phyloP scores from a whole-genome alignment of 2,797 vertebrate genomes.

The Setipinna tenuifilis region DNA sequence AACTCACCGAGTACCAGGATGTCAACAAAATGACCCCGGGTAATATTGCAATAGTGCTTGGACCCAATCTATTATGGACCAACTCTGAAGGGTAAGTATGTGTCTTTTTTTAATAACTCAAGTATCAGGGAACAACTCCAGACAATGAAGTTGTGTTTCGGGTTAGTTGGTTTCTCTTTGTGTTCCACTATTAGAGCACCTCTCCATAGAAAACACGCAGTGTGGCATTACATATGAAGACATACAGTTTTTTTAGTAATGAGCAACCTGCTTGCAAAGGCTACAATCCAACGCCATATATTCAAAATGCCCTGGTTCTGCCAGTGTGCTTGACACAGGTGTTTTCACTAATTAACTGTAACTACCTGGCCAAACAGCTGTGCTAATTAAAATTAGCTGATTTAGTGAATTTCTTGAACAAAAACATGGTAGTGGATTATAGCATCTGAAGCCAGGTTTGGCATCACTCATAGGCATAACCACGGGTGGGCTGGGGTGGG shows the following conservation, averaged over 20 bases:
- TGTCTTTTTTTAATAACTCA: not conserved
- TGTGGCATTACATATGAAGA: slow-evolving; percentile 2
- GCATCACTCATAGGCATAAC: no score
- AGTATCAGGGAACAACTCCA: not conserved
- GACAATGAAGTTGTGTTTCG: not conserved
- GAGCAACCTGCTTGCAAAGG: no score
- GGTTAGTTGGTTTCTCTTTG: not conserved
- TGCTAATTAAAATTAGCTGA: no score
- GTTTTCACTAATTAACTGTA: no score
- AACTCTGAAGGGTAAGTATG: slow-evolving; percentile 87
- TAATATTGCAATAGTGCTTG: slow-evolving; percentile 96
- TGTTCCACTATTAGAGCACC: not conserved
- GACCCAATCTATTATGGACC: slow-evolving; percentile 95
- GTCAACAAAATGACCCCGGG: slow-evolving; percentile 96
- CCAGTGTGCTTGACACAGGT: no score
- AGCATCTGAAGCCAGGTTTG: no score
- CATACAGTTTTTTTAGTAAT: not conserved
- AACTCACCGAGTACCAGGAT: slow-evolving; percentile 93
- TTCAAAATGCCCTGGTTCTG: no score
- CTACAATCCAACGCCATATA: no score
- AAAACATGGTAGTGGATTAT: no score
- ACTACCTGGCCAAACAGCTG: no score
- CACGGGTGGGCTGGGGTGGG: no score
- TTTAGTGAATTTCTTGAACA: no score
- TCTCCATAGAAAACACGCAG: not conserved